phyloP scores from a whole-genome alignment of 2,797 vertebrate genomes.

The Intellagama lesueurii region DNA sequence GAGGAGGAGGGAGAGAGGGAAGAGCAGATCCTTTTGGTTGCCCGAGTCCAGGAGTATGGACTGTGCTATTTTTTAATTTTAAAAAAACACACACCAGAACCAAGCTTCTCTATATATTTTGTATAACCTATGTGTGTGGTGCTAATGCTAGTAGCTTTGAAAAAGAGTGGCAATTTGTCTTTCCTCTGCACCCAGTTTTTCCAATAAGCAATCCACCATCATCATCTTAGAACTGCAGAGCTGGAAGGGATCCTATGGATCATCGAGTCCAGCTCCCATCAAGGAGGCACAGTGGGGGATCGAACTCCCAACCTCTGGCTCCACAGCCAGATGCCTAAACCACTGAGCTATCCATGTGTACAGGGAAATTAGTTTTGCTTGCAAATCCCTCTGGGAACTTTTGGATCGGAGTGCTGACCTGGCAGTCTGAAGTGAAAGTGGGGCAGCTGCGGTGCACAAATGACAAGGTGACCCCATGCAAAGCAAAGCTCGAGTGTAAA shows the following conservation, averaged over 20 bases:
- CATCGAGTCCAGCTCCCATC: too few relatives aligned
- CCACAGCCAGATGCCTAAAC: too few relatives aligned
- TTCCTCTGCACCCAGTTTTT: slow-evolving; percentile 65
- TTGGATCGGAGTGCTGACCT: slow-evolving; percentile 80
- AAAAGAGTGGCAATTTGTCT: slow-evolving; percentile 61
- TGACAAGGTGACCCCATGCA: slow-evolving; percentile 83
- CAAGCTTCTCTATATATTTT: slow-evolving; percentile 49
- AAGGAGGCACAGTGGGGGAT: too few relatives aligned
- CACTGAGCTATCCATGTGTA: too few relatives aligned
- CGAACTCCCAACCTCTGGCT: too few relatives aligned
- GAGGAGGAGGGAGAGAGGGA: slow-evolving; percentile 38
- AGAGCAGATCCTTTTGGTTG: slow-evolving; percentile 25
- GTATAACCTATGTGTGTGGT: slow-evolving; percentile 38
- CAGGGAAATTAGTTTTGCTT: slow-evolving; percentile 59
- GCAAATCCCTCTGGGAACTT: slow-evolving; percentile 78
- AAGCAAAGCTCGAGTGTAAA: slow-evolving; percentile 78
- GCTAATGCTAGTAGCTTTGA: slow-evolving; percentile 58
- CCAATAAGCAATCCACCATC: slow-evolving; percentile 66
- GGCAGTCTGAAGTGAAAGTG: slow-evolving; percentile 81
- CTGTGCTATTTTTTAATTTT: not conserved
- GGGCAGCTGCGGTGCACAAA: slow-evolving; percentile 81
- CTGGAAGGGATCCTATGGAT: too few relatives aligned
- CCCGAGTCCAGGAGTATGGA: slow-evolving; percentile 36
- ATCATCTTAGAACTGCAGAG: not conserved
- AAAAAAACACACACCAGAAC: slow-evolving; percentile 26